phyloP scores from a whole-genome alignment of 2,113 vertebrate genomes.

The Antidorcas marsupialis region DNA sequence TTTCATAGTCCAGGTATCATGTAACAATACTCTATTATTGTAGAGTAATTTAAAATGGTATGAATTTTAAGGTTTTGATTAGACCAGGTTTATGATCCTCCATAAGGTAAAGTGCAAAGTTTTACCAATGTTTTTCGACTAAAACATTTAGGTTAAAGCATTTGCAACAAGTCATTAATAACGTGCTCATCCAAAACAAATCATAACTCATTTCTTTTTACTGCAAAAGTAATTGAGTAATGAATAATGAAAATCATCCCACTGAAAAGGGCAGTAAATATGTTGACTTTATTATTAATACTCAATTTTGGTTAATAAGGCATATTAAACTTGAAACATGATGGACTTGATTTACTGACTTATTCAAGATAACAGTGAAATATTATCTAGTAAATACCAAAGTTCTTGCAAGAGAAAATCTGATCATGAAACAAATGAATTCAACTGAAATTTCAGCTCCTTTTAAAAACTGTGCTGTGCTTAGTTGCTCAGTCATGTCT shows the following conservation, averaged over 20 bases:
- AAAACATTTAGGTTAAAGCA: slow-evolving; percentile 58
- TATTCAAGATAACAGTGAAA: slow-evolving; percentile 37
- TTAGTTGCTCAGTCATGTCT: neutral
- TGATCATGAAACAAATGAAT: slow-evolving; percentile 8
- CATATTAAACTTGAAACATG: slow-evolving; percentile 53
- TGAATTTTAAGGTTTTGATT: slow-evolving; percentile 37
- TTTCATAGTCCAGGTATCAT: slow-evolving; percentile 60
- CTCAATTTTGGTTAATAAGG: slow-evolving; percentile 64
- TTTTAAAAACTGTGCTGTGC: neutral
- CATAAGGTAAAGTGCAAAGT: slow-evolving; percentile 46
- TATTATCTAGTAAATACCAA: slow-evolving; percentile 17
- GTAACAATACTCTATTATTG: slow-evolving; percentile 37
- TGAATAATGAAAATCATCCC: slow-evolving; percentile 56
- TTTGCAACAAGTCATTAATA: slow-evolving; percentile 46
- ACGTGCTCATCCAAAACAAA: slow-evolving; percentile 53
- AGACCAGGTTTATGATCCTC: slow-evolving; percentile 33
- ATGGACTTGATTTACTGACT: slow-evolving; percentile 57
- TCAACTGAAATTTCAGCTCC: slow-evolving; percentile 43
- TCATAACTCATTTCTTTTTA: slow-evolving; percentile 68
- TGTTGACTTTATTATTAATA: slow-evolving; percentile 70
- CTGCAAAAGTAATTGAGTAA: slow-evolving; percentile 63
- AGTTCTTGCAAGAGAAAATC: slow-evolving; percentile 35
- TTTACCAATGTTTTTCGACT: slow-evolving; percentile 50
- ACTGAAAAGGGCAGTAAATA: slow-evolving; percentile 54
- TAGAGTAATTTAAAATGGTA: slow-evolving; percentile 28